Conservation (phyloP, 2,113 vertebrate species). For the Callocephalon fimbriatum region DNA sequence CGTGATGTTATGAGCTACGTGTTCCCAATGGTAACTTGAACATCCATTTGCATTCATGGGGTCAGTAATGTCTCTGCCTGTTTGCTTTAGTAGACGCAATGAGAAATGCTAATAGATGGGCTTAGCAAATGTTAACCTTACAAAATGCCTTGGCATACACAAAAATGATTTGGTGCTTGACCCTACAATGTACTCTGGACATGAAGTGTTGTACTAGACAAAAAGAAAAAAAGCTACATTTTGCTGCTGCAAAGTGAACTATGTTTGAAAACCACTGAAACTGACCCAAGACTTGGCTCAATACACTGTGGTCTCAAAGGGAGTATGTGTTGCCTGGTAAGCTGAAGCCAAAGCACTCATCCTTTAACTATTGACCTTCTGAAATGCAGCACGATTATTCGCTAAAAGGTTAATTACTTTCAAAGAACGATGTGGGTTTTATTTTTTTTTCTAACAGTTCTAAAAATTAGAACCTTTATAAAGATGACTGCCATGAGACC, state of each 20-base stretch:
- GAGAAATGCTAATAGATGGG: background rate
- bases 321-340: background rate
- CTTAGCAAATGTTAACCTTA: background rate
- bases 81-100: background rate
- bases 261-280: background rate
- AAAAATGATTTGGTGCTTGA: background rate
- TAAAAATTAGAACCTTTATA: background rate
- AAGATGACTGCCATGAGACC: background rate
- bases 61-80: background rate
- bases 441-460: background rate
- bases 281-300: background rate
- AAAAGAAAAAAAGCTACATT: background rate
- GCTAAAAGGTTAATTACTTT: background rate
- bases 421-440: background rate
- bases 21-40: background rate
- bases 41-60: background rate
- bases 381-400: background rate
- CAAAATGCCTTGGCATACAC: background rate
- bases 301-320: background rate
- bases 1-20: background rate
- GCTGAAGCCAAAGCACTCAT: background rate
- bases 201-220: background rate
- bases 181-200: background rate
- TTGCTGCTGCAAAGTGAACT: background rate
- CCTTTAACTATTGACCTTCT: background rate